Percentiles rank a stretch among this genome's conserved stretches.
These are phyloP conservation scores for Nebria brevicollis DNA, from an alignment of 2,888 invertebrate genomes.

Conservation along the genomic window DNA sequence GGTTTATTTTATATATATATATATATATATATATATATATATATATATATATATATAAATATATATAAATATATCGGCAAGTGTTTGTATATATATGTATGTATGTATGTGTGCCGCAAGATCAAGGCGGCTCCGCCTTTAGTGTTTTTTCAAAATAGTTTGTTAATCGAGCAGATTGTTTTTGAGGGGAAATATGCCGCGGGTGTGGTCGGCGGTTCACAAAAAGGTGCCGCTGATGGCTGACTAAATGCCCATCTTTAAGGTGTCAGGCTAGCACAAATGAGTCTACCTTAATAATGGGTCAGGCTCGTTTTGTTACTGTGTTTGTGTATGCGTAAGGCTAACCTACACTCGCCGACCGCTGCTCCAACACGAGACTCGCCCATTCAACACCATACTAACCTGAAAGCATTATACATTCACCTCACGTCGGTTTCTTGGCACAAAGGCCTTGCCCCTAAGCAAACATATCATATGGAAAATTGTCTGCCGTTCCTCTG, in stretches of 20 bases:
- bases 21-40: slow-evolving; percentile 16
- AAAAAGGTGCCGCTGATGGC: slow-evolving; percentile 65
- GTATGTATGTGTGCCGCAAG: slow-evolving; percentile 9
- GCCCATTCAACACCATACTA: slow-evolving; percentile 7
- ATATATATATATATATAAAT: background rate
- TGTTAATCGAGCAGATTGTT: slow-evolving; percentile 62
- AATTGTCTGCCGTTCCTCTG: slow-evolving; percentile 61
- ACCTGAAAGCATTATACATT: slow-evolving; percentile 28
- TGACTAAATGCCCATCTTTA: slow-evolving; percentile 66
- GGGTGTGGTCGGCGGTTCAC: slow-evolving; percentile 62
- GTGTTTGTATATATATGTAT: background rate
- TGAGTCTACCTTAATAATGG: slow-evolving; percentile 65
- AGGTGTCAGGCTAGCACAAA: slow-evolving; percentile 64
- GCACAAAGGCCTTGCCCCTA: slow-evolving; percentile 62
- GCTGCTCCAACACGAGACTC: slow-evolving; percentile 46
- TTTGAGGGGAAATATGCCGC: slow-evolving; percentile 61
- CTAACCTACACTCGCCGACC: slow-evolving; percentile 34
- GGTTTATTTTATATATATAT: background rate
- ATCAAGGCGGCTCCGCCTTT: slow-evolving; percentile 56
- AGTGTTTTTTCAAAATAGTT: slow-evolving; percentile 60
- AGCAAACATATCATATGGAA: slow-evolving; percentile 65
- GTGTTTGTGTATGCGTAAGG: slow-evolving; percentile 32
- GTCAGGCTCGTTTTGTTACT: slow-evolving; percentile 61
- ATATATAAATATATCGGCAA: background rate
- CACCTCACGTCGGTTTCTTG: slow-evolving; percentile 40